Base-by-base conservation (phyloP, 2,113 vertebrate species). In the Cyanoramphus novaezelandiae region DNA sequence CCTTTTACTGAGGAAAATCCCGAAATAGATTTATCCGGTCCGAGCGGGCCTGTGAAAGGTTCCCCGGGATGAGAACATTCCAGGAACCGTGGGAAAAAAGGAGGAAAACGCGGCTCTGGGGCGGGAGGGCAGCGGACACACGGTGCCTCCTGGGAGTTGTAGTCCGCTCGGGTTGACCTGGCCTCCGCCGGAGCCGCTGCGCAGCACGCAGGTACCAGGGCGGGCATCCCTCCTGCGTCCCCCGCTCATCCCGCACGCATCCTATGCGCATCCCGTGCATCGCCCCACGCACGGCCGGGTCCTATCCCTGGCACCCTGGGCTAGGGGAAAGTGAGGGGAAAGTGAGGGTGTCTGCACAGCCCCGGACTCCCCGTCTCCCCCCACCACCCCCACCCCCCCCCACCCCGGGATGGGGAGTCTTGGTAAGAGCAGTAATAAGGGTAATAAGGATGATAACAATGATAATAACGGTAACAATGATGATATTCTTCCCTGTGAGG, bases 91-190 rank as follows among this genome's bases (percentile, higher is more conserved):
- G 64, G 43, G 27, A 13, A 39, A 39, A 31, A 37, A 21, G 27
- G 53, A 62, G 29, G 44, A 41, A 21, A 37, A 53, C 6, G 57
- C 33, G 33, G 33, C 33, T 35, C 33, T 24, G 49, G 35, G 35
- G 7, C 24, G 35, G n/a, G 50, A 49, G 9, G 33, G 39, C 9
- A 8, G 39, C 8, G 49, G 2, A 12, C 13, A 21, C 43, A 59
- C 92, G 81, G 67, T 8, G 80, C 72, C 55, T 90, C 80, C 89
- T 67, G 86, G 93, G 93, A 85, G 2, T 3, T 71, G 93, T 35
- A 74, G 89, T 33, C 93, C 10, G 28, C 21, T 53, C 47, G 31
- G 75, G 76, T 67, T 86, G 79, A 87, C 95, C 90, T 93, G 78
- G 93, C 92, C 90, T 75, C 95, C 21, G 76, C 94, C 23, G 59